Evolutionary conservation across 2,888 invertebrate species (phyloP), one percentile per base, ranked within the genome.

Genomic region (Spisula solida): DNA sequence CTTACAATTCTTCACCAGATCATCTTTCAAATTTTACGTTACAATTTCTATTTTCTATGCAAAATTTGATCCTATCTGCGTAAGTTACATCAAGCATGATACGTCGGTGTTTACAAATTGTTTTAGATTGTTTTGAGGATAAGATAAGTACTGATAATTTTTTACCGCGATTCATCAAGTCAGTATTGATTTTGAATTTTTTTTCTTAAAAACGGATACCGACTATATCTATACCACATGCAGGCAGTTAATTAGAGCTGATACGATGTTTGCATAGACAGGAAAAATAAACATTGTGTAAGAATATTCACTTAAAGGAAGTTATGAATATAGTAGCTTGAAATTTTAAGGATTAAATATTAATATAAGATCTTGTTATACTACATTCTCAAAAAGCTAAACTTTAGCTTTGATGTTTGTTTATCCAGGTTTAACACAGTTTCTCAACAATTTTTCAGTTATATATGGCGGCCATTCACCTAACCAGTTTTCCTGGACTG

Each of bases 21-120:
- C 87, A 82, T 86, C 85, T 88, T 88, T 47, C 86, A 85, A 70
- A 83, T 86, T 84, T 86, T 41, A 80, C 56, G 75, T 86, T 86
- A 88, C 86, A 82, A 78, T 86, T 81, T 55, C 86, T 81, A 81
- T 66, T 60, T 75, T 85, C 79, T 85, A 56, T 85, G 85, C 34
- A 85, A 85, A 79, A 55, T 79, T 78, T 85, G 79, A 85, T 85
- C 78, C 78, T 85, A 85, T 79, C 85, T 41, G 79, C 55, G 25
- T 1, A 25, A 34, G 25, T 20, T 1, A 18, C 48, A 34, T 56
- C 51, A 79, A 78, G 85, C 85, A 79, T 79, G 70, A n/a, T 79
- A 84, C 29, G 29, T n/a, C 51, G 75, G 55, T 78, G 84, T 85
- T 85, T 85, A 85, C 79, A 79, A 83, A 48, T 70, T 41, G 34